Percentiles rank a stretch among this genome's conserved stretches.
These are phyloP conservation scores for Crocallis elinguaria DNA, from an alignment of 2,888 invertebrate species.

Conservation along the genomic window DNA sequence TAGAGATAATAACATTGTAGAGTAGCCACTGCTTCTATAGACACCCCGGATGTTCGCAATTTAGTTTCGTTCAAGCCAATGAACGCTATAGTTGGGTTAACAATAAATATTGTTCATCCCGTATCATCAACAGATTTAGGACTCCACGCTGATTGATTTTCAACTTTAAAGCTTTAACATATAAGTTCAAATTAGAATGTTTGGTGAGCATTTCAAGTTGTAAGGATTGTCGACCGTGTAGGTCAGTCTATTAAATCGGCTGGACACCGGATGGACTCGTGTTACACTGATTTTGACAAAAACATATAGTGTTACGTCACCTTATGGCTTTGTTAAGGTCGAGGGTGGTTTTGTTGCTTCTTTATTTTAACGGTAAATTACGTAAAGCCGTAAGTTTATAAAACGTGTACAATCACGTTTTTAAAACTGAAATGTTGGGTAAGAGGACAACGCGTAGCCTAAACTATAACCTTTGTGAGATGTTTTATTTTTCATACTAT, in stretches of 20 bases:
- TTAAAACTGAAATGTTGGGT: too few species aligned
- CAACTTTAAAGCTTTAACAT: slow-evolving; percentile 3
- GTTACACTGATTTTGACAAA: slow-evolving; percentile 76
- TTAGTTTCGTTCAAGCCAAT: slow-evolving; percentile 79
- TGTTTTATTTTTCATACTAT: too few species aligned
- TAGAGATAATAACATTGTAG: slow-evolving; percentile 59
- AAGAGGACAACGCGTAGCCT: too few species aligned
- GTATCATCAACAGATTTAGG: slow-evolving; percentile 45
- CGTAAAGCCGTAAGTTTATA: background rate
- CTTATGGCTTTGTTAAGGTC: slow-evolving; percentile 55
- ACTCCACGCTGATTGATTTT: slow-evolving; percentile 20
- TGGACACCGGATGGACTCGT: slow-evolving; percentile 73
- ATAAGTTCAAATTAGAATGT: slow-evolving; percentile 38
- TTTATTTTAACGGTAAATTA: slow-evolving; percentile 25
- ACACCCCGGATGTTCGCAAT: slow-evolving; percentile 83
- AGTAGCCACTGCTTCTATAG: slow-evolving; percentile 69
- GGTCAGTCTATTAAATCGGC: slow-evolving; percentile 81
- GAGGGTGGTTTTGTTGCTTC: slow-evolving; percentile 48
- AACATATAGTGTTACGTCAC: slow-evolving; percentile 75
- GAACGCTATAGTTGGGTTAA: slow-evolving; percentile 77
- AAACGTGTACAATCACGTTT: too few species aligned
- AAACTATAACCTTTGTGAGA: too few species aligned
- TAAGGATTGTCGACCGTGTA: slow-evolving; percentile 69
- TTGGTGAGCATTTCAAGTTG: slow-evolving; percentile 41
- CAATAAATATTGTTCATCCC: slow-evolving; percentile 82